These are phyloP conservation scores for Antigone vipio DNA, from an alignment of 2,113 vertebrate genomes.

Conservation along the genomic window DNA sequence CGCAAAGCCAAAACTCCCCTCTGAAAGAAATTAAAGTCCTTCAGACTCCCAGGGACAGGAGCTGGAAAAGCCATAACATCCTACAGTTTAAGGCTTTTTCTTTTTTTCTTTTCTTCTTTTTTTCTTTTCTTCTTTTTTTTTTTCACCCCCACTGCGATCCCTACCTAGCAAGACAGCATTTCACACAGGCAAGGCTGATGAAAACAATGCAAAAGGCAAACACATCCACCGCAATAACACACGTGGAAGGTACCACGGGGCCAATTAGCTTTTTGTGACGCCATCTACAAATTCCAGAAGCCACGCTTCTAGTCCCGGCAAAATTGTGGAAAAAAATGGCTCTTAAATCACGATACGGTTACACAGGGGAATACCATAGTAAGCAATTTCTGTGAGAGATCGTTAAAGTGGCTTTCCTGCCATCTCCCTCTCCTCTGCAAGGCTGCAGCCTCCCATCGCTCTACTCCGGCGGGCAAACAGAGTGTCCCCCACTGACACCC, in stretches of 20 bases:
- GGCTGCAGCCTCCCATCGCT: rapidly evolving
- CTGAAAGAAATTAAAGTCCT: background rate
- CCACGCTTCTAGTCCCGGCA: background rate
- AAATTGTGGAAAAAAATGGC: background rate
- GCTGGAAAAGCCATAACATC: background rate
- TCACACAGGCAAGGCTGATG: background rate
- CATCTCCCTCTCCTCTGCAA: background rate
- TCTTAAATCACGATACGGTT: background rate
- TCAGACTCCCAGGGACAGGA: background rate
- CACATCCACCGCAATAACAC: background rate
- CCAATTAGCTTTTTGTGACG: background rate
- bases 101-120: no score
- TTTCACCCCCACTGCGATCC: background rate
- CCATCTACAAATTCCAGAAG: background rate
- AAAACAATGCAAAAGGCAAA: background rate
- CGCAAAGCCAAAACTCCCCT: background rate
- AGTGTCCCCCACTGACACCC: rapidly evolving
- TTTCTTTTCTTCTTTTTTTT: background rate
- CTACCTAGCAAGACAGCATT: background rate
- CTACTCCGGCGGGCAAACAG: background rate
- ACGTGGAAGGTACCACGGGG: background rate
- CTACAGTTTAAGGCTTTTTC: background rate
- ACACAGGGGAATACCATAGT: background rate
- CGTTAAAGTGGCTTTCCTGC: background rate
- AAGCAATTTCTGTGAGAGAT: background rate